A percentile compares a stretch with the other conserved stretches of the same genome.
Conservation (phyloP, 1,140 invertebrate species). For the Drosophila sp. region DNA sequence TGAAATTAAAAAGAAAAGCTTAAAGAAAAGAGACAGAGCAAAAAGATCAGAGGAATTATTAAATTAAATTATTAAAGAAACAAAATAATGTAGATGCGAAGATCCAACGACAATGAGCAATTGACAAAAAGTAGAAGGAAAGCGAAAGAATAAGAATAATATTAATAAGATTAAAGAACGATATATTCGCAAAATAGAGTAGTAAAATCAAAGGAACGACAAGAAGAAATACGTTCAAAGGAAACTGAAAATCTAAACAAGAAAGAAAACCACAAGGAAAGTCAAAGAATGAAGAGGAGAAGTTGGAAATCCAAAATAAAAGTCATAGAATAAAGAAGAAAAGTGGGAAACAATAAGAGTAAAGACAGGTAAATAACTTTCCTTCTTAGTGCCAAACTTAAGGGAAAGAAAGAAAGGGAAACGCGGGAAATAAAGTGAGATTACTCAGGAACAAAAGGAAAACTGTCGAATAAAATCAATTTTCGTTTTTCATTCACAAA, state of each 20-base stretch:
- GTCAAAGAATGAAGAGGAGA: slow-evolving; percentile 30
- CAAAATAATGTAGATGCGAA: too few relatives aligned
- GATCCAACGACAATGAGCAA: too few relatives aligned
- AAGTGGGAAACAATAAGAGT: slow-evolving; percentile 12
- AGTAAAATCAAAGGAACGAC: too few relatives aligned
- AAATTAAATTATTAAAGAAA: too few relatives aligned
- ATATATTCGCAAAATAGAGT: too few relatives aligned
- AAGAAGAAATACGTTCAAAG: too few relatives aligned
- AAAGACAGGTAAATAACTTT: slow-evolving; percentile 10
- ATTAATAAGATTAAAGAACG: too few relatives aligned
- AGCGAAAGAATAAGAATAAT: too few relatives aligned
- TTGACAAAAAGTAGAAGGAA: too few relatives aligned
- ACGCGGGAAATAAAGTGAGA: neutral
- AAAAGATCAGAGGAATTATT: slow-evolving; percentile 75
- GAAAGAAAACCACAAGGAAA: too few relatives aligned
- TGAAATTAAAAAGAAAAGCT: neutral
- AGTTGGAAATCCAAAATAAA: neutral
- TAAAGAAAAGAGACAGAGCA: slow-evolving; percentile 24
- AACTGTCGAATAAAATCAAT: neutral
- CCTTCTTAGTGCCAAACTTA: too few relatives aligned
- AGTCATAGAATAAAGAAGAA: slow-evolving; percentile 11
- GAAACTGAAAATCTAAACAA: too few relatives aligned
- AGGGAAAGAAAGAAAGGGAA: neutral
- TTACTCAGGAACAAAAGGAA: neutral
- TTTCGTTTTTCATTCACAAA: slow-evolving; percentile 6